Conservation (phyloP, 2,797 vertebrate genomes). For the Danio kyathit region DNA sequence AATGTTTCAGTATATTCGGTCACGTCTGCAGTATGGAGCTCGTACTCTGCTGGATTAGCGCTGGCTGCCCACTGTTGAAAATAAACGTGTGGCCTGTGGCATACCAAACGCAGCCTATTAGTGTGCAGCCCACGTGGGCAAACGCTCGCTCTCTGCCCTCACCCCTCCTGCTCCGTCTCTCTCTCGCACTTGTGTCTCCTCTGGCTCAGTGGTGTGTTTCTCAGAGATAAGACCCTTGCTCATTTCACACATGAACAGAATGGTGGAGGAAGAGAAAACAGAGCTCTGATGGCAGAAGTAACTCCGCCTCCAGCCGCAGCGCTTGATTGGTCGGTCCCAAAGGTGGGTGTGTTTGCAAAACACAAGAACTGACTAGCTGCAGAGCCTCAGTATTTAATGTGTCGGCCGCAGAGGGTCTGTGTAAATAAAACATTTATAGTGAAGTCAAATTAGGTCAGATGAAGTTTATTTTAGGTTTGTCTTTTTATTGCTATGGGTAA, state of each 20-base stretch:
- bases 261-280: slow-evolving; percentile 49
- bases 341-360: slow-evolving; percentile 42
- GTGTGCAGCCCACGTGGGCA: slow-evolving; percentile 74
- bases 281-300: slow-evolving; percentile 48
- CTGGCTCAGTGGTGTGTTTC: slow-evolving; percentile 86
- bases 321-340: slow-evolving; percentile 48
- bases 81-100: slow-evolving; percentile 60
- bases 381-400: background rate
- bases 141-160: slow-evolving; percentile 58
- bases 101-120: slow-evolving; percentile 73
- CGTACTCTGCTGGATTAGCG: slow-evolving; percentile 58
- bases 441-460: background rate
- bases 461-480: background rate
- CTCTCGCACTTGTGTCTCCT: slow-evolving; percentile 74
- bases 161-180: slow-evolving; percentile 43
- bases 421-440: background rate
- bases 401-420: background rate
- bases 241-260: slow-evolving; percentile 86
- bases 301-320: slow-evolving; percentile 34
- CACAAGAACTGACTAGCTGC: slow-evolving; percentile 26
- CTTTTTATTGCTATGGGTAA: background rate
- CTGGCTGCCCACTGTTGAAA: slow-evolving; percentile 50
- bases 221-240: slow-evolving; percentile 85
- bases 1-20: slow-evolving; percentile 23
- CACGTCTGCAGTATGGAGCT: slow-evolving; percentile 28